Percentiles rank a stretch among this genome's conserved stretches.
These are phyloP conservation scores for Cyanoliseus patagonus DNA, from an alignment of 2,113 vertebrate species.

Conservation along the genomic window DNA sequence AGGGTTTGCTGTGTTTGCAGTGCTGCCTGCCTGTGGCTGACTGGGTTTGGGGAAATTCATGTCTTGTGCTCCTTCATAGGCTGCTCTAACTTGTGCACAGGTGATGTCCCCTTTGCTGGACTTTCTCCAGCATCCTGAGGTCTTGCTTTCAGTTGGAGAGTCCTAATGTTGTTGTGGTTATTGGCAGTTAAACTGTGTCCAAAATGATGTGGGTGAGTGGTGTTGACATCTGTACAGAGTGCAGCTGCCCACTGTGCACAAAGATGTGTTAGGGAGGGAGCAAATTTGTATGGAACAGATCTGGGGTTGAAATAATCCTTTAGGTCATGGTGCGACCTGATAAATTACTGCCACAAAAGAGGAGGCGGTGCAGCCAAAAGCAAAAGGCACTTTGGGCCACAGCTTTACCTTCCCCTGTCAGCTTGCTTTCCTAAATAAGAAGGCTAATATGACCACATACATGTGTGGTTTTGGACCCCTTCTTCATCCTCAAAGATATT, in stretches of 20 bases:
- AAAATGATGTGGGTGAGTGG: background rate
- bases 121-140: background rate
- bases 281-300: background rate
- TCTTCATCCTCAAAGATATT: background rate
- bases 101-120: background rate
- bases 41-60: fast-evolving
- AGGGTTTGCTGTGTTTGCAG: background rate
- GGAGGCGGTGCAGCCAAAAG: background rate
- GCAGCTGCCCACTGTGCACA: fast-evolving
- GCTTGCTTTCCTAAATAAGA: background rate
- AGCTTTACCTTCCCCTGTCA: background rate
- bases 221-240: background rate
- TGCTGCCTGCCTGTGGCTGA: background rate
- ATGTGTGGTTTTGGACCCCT: fast-evolving
- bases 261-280: background rate
- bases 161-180: background rate
- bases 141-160: background rate
- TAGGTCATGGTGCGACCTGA: background rate
- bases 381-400: background rate
- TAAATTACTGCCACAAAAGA: background rate
- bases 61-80: background rate
- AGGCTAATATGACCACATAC: background rate
- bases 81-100: background rate
- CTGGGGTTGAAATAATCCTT: background rate
- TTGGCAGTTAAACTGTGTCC: background rate